Evolutionary conservation across 1,140 invertebrate species (phyloP).

Genomic region (Eumaeus atala): DNA sequence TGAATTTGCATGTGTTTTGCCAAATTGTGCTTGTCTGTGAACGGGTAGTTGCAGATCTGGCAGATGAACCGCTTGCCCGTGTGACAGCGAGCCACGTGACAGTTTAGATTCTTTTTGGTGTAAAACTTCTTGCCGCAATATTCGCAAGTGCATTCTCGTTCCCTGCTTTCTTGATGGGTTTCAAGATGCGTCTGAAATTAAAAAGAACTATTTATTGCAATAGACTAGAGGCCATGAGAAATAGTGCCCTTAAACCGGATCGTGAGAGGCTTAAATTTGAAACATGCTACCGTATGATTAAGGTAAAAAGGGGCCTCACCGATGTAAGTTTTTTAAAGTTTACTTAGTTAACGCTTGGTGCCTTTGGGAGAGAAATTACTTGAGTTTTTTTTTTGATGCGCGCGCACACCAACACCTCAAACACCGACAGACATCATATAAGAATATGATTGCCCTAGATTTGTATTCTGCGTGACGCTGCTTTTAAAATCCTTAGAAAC

Average conservation of each 20-base stretch:
- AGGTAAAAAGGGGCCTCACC: no score
- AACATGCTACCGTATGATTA: no score
- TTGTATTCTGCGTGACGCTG: no score
- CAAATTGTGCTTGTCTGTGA: constrained; percentile 75
- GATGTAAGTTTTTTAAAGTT: no score
- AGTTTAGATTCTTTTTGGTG: constrained; percentile 45
- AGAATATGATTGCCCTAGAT: no score
- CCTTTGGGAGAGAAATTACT: no score
- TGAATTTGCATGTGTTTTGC: constrained; percentile 79
- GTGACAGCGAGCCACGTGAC: constrained; percentile 49
- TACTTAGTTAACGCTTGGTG: no score
- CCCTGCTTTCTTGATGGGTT: constrained; percentile 57
- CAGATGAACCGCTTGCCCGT: constrained; percentile 54
- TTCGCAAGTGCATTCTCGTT: constrained; percentile 50
- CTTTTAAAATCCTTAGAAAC: constrained; percentile 2
- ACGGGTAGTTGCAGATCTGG: constrained; percentile 54
- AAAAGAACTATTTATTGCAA: constrained; percentile 2
- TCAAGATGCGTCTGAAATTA: constrained; percentile 57
- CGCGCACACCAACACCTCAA: no score
- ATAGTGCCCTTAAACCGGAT: neutral
- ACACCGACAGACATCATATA: no score
- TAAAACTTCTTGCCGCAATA: constrained; percentile 66
- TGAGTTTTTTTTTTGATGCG: no score
- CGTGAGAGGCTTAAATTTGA: no score
- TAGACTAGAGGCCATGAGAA: neutral